Percentiles rank a stretch among this genome's conserved stretches.
phyloP scores from a whole-genome alignment of 2,113 vertebrate genomes.

The Xenopus borealis region DNA sequence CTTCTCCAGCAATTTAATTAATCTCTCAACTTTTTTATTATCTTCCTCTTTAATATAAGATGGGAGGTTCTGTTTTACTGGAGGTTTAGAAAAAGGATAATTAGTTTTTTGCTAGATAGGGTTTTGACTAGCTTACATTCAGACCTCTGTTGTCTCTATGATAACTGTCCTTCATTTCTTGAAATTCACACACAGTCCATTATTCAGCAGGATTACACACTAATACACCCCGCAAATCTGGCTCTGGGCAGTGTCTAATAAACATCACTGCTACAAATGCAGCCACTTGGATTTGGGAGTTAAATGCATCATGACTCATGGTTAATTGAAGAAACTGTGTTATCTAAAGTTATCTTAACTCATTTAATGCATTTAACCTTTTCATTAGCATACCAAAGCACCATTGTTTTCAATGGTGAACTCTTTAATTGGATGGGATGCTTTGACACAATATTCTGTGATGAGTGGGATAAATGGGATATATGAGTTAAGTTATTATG shows the following conservation, averaged over 20 bases:
- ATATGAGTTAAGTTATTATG: too few species aligned
- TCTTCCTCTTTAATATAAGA: background rate
- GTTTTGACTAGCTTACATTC: background rate
- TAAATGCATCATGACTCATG: too few species aligned
- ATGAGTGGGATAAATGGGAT: too few species aligned
- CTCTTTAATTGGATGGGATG: too few species aligned
- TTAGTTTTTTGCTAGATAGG: background rate
- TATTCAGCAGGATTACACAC: background rate
- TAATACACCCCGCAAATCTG: background rate
- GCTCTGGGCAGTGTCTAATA: background rate
- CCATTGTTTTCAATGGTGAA: too few species aligned
- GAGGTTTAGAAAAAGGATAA: too few species aligned
- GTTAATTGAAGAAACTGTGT: too few species aligned
- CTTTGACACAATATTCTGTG: too few species aligned
- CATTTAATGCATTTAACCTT: too few species aligned
- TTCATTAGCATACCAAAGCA: too few species aligned
- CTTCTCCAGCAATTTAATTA: background rate
- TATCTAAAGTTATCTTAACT: too few species aligned
- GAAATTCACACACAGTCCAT: background rate
- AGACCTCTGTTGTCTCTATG: background rate
- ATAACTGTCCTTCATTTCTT: background rate
- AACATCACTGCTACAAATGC: background rate
- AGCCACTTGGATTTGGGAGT: too few species aligned
- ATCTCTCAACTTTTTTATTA: background rate
- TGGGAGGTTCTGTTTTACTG: background rate